phyloP scores from a whole-genome alignment of 1,140 invertebrate species.

The Pseudachorutes palmiensis region DNA sequence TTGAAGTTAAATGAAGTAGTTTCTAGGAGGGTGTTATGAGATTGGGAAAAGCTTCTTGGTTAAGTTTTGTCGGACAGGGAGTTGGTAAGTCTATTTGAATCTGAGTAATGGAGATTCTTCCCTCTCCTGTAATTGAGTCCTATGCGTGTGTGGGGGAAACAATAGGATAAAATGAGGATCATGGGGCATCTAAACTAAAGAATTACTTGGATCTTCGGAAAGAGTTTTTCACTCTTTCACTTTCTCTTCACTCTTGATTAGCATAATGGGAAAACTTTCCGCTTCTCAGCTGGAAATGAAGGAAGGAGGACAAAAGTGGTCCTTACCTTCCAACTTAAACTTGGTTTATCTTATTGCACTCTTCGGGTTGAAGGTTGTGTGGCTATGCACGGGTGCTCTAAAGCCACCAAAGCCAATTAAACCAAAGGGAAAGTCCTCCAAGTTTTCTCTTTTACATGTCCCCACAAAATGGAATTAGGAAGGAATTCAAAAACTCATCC shows the following conservation, averaged over 20 bases:
- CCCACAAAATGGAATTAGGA: not conserved
- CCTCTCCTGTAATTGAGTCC: slow-evolving; percentile 14
- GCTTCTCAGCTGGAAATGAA: slow-evolving; percentile 1
- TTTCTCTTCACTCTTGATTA: slow-evolving; percentile 33
- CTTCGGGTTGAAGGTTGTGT: not conserved
- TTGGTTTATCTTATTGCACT: slow-evolving; percentile 12
- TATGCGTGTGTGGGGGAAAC: slow-evolving; percentile 4
- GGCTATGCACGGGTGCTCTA: not conserved
- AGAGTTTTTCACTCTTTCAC: slow-evolving; percentile 23
- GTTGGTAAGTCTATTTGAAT: too few species aligned
- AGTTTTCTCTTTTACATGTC: not conserved
- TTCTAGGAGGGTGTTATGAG: not conserved
- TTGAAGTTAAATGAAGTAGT: not conserved
- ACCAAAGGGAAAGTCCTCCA: not conserved
- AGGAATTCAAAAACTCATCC: not conserved
- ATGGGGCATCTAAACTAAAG: slow-evolving; percentile 29
- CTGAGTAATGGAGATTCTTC: too few species aligned
- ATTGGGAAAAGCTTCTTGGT: not conserved
- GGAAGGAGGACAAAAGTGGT: not conserved
- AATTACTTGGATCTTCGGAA: slow-evolving; percentile 4
- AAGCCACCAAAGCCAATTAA: slow-evolving; percentile 16
- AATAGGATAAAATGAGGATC: slow-evolving; percentile 21
- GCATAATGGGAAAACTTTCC: slow-evolving; percentile 38
- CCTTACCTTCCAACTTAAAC: slow-evolving; percentile 15
- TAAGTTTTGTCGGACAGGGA: not conserved